A percentile compares a stretch with the other conserved stretches of the same genome.
phyloP scores from a whole-genome alignment of 1,140 invertebrate genomes.

The Drosophila repletoides region DNA sequence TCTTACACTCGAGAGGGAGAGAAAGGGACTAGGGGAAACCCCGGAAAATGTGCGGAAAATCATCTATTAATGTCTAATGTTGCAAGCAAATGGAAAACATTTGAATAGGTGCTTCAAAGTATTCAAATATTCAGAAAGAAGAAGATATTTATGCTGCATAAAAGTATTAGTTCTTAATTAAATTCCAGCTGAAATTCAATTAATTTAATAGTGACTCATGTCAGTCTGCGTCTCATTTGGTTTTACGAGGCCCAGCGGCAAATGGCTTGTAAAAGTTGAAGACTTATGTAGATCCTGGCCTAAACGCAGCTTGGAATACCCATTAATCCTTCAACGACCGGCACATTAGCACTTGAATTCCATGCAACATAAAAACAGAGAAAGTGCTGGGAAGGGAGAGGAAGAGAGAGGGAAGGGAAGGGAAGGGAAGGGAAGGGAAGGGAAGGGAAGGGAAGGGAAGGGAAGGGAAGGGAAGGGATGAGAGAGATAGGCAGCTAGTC shows the following conservation, averaged over 20 bases:
- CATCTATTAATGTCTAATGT: slow-evolving; percentile 16
- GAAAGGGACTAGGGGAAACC: no score
- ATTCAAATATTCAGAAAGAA: background rate
- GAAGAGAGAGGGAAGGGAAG: background rate
- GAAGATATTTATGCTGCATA: background rate
- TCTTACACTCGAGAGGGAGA: slow-evolving; percentile 3
- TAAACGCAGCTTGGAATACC: slow-evolving; percentile 1
- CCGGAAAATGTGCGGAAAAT: slow-evolving; percentile 12
- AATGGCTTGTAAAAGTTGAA: slow-evolving; percentile 54
- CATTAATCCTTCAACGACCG: slow-evolving; percentile 45
- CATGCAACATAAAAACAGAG: slow-evolving; percentile 14
- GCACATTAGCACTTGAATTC: slow-evolving; percentile 44
- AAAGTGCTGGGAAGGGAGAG: background rate
- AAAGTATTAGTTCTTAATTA: background rate
- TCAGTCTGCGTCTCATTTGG: slow-evolving; percentile 9
- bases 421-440: background rate
- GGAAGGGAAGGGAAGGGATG: background rate
- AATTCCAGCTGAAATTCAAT: background rate
- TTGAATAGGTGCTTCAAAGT: background rate
- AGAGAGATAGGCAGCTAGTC: background rate
- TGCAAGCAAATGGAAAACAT: background rate
- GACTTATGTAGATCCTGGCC: background rate
- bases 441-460: background rate
- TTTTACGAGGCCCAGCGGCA: slow-evolving; percentile 28
- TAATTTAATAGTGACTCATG: background rate